Conservation (phyloP, 2,113 vertebrate species). For the Clarias magur region DNA sequence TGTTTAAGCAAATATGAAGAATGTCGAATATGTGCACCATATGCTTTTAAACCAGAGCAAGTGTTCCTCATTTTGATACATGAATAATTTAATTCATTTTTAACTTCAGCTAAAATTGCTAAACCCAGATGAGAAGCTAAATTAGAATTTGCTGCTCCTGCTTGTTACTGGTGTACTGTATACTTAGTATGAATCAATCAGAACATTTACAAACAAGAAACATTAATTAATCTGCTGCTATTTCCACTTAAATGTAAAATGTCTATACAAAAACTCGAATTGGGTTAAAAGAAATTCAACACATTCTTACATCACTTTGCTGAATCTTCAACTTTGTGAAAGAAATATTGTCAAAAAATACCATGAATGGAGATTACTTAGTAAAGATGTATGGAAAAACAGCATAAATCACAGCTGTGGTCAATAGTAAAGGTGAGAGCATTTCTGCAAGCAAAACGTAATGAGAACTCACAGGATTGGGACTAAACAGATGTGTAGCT, state of each 20-base stretch:
- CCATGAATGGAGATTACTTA: too few relatives aligned
- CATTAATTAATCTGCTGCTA: conserved; percentile 25
- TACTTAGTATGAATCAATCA: conserved; percentile 26
- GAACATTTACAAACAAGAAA: not conserved
- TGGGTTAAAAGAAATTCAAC: too few relatives aligned
- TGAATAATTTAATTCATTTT: not conserved
- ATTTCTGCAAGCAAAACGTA: too few relatives aligned
- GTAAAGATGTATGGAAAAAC: too few relatives aligned
- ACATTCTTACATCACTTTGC: too few relatives aligned
- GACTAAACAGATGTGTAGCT: too few relatives aligned
- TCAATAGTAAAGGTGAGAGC: too few relatives aligned
- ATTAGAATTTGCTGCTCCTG: not conserved
- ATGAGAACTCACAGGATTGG: too few relatives aligned
- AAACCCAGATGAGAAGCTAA: conserved; percentile 13
- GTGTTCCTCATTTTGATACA: not conserved
- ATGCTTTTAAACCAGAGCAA: not conserved
- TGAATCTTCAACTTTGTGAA: too few relatives aligned
- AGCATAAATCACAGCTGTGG: too few relatives aligned
- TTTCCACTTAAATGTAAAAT: not conserved
- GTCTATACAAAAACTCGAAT: not conserved
- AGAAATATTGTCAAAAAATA: too few relatives aligned
- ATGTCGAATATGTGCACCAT: not conserved
- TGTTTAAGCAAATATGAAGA: not conserved
- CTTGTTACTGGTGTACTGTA: not conserved
- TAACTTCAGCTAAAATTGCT: not conserved